Conservation (phyloP, 2,797 vertebrate genomes). For the Crenuchus spilurus region DNA sequence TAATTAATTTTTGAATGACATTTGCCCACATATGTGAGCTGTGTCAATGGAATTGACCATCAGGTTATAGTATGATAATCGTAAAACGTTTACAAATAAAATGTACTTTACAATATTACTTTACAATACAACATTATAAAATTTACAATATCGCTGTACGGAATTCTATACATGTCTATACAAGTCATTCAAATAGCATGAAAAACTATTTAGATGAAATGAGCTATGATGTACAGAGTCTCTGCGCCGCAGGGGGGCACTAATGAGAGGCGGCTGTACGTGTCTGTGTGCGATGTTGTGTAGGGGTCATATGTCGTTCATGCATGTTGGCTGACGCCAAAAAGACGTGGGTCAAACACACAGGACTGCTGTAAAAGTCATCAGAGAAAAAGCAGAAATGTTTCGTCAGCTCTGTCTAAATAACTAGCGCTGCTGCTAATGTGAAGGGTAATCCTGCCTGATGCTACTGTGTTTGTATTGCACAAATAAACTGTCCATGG, state of each 20-base stretch:
- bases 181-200: too few species aligned
- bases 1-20: too few species aligned
- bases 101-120: too few species aligned
- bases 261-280: constrained; percentile 55
- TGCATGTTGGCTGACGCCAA: constrained; percentile 72
- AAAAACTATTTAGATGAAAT: not conserved
- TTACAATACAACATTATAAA: too few species aligned
- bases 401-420: not conserved
- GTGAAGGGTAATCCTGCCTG: not conserved
- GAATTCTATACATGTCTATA: too few species aligned
- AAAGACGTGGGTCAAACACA: constrained; percentile 70
- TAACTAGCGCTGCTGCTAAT: not conserved
- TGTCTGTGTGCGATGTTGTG: constrained; percentile 73
- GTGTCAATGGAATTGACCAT: too few species aligned
- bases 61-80: too few species aligned
- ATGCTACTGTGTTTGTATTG: too few species aligned
- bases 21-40: too few species aligned
- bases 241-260: not conserved
- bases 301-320: constrained; percentile 75
- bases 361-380: constrained; percentile 66
- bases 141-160: too few species aligned
- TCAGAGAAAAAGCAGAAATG: constrained; percentile 60
- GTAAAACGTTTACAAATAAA: too few species aligned
- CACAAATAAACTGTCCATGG: too few species aligned
- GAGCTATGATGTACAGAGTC: not conserved